phyloP scores from a whole-genome alignment of 2,888 invertebrate genomes.

The Periphyllus acericola region DNA sequence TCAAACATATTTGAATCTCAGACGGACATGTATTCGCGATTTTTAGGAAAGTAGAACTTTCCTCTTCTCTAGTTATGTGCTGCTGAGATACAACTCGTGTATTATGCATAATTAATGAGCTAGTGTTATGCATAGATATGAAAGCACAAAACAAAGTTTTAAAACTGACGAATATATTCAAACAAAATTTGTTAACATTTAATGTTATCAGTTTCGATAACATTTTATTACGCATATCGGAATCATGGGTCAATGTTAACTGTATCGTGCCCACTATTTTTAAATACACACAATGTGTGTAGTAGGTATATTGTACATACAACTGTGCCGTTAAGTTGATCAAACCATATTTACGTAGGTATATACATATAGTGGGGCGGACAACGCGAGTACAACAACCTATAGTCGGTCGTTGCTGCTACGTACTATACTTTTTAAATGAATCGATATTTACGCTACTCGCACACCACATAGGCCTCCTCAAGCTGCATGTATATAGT shows the following conservation, averaged over 20 bases:
- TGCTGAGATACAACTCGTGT: not conserved
- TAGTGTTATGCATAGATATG: not conserved
- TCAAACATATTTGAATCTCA: not conserved
- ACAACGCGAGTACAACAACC: not conserved
- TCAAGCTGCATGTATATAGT: not conserved
- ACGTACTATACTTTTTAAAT: not conserved
- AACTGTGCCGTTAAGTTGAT: slow-evolving; percentile 41
- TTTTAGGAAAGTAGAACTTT: not conserved
- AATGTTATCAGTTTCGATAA: slow-evolving; percentile 8
- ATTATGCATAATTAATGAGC: not conserved
- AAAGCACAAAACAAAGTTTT: not conserved
- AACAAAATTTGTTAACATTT: too few relatives aligned
- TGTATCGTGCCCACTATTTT: not conserved
- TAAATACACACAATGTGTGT: not conserved
- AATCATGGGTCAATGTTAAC: slow-evolving; percentile 35
- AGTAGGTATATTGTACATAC: not conserved
- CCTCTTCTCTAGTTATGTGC: not conserved
- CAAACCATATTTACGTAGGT: slow-evolving; percentile 31
- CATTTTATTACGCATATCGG: not conserved
- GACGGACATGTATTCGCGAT: not conserved
- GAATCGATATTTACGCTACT: slow-evolving; percentile 42
- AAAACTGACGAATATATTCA: not conserved
- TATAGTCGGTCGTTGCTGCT: not conserved
- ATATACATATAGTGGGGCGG: slow-evolving; percentile 13
- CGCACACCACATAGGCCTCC: slow-evolving; percentile 10